A percentile compares a stretch with the other conserved stretches of the same genome.
phyloP scores from a whole-genome alignment of 1,140 invertebrate genomes.

The Drosophila micromelanica region DNA sequence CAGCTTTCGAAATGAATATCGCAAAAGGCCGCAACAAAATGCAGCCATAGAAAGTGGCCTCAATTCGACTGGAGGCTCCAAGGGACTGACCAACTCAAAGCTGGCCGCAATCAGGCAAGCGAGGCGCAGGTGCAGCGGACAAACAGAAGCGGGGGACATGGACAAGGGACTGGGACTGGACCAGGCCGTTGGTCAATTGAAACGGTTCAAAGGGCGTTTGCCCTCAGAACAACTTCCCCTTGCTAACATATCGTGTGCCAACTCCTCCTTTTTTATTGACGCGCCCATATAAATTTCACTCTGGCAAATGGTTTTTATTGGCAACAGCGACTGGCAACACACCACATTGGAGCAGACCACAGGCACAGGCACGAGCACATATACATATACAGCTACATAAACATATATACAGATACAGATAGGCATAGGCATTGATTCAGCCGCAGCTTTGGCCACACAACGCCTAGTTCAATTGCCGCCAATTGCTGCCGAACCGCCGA shows the following conservation, averaged over 20 bases:
- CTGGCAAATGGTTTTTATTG: constrained; percentile 82
- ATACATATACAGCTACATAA: background rate
- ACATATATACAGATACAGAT: background rate
- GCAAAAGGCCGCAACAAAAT: constrained; percentile 40
- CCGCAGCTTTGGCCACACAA: constrained; percentile 1
- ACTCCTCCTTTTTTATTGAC: constrained; percentile 55
- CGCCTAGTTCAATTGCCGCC: constrained; percentile 40
- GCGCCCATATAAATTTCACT: constrained; percentile 78
- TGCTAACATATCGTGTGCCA: constrained; percentile 24
- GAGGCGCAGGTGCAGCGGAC: constrained; percentile 1
- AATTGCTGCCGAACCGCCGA: constrained; percentile 40
- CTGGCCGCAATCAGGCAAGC: constrained; percentile 29
- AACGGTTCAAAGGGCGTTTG: constrained; percentile 71
- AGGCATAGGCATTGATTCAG: background rate
- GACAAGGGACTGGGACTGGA: background rate
- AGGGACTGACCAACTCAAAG: background rate
- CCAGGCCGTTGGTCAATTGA: constrained; percentile 67
- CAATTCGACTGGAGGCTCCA: constrained; percentile 20
- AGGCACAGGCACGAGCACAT: background rate
- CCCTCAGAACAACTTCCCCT: constrained; percentile 43
- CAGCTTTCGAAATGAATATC: constrained; percentile 63
- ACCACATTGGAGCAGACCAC: constrained; percentile 8
- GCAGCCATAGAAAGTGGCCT: constrained; percentile 23
- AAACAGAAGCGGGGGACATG: too few relatives aligned
- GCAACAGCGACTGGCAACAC: constrained; percentile 49